Base-by-base conservation (phyloP, 2,888 invertebrate genomes). In the Apocheima hispidaria region DNA sequence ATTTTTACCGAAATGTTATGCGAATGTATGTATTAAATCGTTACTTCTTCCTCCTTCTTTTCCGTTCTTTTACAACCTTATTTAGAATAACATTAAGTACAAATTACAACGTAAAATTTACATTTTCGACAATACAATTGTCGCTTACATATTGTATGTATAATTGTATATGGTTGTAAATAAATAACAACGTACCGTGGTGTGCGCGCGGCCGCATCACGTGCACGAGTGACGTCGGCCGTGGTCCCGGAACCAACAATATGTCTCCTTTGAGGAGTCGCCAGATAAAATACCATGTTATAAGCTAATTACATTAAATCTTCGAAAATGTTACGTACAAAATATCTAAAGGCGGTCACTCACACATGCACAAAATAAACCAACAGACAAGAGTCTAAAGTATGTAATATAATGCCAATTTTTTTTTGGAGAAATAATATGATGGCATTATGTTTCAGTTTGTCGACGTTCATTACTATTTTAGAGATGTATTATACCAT, bases 81-180 rank as follows among this genome's bases (percentile, higher is more conserved):
- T 30, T 21, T n/a, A 12, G 30, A 30, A 50, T 23, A 48, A 43
- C 14, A 51, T 77, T 83, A 84, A 83, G 82, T 82, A 84, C 77
- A 75, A 78, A 79, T 79, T 79, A 82, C 74, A 74, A 82, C 76
- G 72, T 71, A 63, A 75, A 78, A 76, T 78, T 75, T 74, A 71
- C 77, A 74, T 61, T 70, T 70, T 66, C 38, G 70, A 72, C 75
- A 78, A 72, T 72, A 70, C 14, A 64, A 72, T 71, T 69, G 74
- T 72, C 72, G 59, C 65, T 68, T 60, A 40, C 41, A 50, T 21
- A 49, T 49, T n/a, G n/a, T n/a, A n/a, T n/a, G n/a, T n/a, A n/a
- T n/a, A n/a, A n/a, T 20, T 28, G 46, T 48, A 18, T 48, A 49
- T 55, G 66, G 35, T 48, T 53, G 59, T 63, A 65, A 57, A 66